Conservation (phyloP, 2,888 invertebrate genomes). For the Brachyptera putata region DNA sequence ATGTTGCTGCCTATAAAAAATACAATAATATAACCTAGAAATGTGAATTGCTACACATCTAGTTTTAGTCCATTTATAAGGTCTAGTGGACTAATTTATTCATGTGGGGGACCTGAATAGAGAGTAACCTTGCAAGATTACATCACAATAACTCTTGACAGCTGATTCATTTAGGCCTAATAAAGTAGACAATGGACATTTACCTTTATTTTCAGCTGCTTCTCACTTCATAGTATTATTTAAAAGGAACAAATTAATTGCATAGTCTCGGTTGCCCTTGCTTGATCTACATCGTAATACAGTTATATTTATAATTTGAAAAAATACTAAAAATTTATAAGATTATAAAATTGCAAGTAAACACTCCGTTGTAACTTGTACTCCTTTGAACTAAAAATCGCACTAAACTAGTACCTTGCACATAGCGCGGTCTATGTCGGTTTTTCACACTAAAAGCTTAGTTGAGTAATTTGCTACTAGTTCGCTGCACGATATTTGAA, state of each 20-base stretch:
- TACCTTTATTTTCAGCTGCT: conserved; percentile 4
- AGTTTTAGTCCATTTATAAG: too few species aligned
- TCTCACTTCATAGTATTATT: conserved; percentile 6
- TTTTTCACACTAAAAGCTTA: too few species aligned
- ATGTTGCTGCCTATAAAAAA: conserved; percentile 22
- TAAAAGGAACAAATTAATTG: not conserved
- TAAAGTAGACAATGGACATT: conserved; percentile 9
- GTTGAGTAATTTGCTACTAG: not conserved
- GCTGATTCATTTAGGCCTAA: conserved; percentile 15
- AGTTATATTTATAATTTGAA: not conserved
- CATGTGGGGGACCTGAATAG: not conserved
- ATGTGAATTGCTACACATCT: too few species aligned
- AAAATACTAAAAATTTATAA: conserved; percentile 18
- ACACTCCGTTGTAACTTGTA: conserved; percentile 6
- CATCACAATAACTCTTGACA: not conserved
- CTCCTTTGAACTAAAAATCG: conserved; percentile 4
- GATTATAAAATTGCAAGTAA: conserved; percentile 14
- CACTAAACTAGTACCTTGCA: not conserved
- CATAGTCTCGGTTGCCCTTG: not conserved
- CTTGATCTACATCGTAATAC: conserved; percentile 10
- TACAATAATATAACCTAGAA: not conserved
- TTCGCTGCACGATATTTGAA: not conserved
- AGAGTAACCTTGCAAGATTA: conserved; percentile 9
- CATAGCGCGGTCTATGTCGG: too few species aligned
- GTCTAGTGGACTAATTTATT: not conserved